Conservation (phyloP, 1,140 invertebrate genomes). For the Octopus sinensis region DNA sequence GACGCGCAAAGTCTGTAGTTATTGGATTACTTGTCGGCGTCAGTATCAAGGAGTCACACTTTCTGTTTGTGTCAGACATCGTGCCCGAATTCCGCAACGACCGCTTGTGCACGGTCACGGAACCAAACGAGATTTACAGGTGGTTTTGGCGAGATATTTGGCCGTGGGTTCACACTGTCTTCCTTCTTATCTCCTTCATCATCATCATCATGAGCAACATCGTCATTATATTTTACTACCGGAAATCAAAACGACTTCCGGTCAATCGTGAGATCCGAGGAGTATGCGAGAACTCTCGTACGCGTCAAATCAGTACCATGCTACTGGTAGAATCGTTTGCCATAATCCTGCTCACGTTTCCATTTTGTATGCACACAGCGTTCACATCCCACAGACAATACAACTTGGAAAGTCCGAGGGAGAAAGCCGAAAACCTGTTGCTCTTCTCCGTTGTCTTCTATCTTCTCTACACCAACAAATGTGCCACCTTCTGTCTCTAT, state of each 20-base stretch:
- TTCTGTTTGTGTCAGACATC: conserved; percentile 34
- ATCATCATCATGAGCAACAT: conserved; percentile 46
- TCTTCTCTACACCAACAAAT: conserved; percentile 45
- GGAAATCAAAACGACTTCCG: conserved; percentile 2
- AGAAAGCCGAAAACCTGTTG: conserved; percentile 27
- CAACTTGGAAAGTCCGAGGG: conserved; percentile 13
- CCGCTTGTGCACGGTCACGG: conserved; percentile 34
- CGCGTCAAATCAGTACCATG: conserved; percentile 39
- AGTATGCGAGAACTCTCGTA: conserved; percentile 16
- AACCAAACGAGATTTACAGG: conserved; percentile 15
- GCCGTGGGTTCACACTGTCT: conserved; percentile 41
- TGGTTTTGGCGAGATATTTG: conserved; percentile 32
- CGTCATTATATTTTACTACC: conserved; percentile 31
- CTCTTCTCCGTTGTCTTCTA: conserved; percentile 38
- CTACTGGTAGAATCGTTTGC: conserved; percentile 40
- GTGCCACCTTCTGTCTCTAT: conserved; percentile 45
- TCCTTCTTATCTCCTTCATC: conserved; percentile 35
- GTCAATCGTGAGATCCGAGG: not conserved
- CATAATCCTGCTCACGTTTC: conserved; percentile 40
- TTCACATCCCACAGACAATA: conserved; percentile 21
- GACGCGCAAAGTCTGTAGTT: conserved; percentile 32
- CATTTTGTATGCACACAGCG: conserved; percentile 34
- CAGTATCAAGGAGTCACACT: conserved; percentile 33
- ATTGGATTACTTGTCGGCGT: conserved; percentile 24
- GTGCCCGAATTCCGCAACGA: conserved; percentile 24